These are phyloP conservation scores for Yasuhikotakia modesta DNA, from an alignment of 2,797 vertebrate species.

Conservation along the genomic window DNA sequence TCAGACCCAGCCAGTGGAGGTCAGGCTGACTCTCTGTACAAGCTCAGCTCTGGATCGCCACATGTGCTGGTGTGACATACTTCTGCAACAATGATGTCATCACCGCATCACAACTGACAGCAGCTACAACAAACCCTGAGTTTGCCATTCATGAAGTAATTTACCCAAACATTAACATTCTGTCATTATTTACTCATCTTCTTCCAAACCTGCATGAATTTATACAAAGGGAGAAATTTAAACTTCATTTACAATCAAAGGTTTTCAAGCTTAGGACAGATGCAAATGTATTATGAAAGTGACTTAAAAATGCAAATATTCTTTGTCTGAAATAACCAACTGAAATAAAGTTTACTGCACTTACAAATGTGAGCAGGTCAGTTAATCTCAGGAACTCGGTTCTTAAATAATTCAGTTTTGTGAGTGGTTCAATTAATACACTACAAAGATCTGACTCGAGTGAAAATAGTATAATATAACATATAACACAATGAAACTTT, in stretches of 20 bases:
- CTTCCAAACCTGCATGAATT: background rate
- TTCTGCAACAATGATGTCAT: constrained; percentile 68
- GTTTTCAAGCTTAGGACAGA: background rate
- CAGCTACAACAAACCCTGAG: background rate
- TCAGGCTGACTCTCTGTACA: constrained; percentile 37
- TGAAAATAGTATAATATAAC: no score
- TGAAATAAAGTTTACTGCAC: no score
- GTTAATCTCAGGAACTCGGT: no score
- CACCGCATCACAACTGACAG: constrained; percentile 52
- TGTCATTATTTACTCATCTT: background rate
- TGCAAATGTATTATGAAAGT: background rate
- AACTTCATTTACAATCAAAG: background rate
- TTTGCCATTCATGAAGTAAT: background rate
- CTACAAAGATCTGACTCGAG: no score
- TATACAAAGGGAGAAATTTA: background rate
- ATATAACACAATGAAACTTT: no score
- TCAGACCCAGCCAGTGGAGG: constrained; percentile 29
- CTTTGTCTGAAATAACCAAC: no score
- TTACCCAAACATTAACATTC: background rate
- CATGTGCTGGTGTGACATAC: constrained; percentile 57
- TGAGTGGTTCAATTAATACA: no score
- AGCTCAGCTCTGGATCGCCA: constrained; percentile 56
- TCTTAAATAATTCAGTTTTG: no score
- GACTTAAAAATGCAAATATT: no score
- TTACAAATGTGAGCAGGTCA: no score